Evolutionary conservation across 2,888 invertebrate species (phyloP).

Genomic region (Alloplasta piceator): DNA sequence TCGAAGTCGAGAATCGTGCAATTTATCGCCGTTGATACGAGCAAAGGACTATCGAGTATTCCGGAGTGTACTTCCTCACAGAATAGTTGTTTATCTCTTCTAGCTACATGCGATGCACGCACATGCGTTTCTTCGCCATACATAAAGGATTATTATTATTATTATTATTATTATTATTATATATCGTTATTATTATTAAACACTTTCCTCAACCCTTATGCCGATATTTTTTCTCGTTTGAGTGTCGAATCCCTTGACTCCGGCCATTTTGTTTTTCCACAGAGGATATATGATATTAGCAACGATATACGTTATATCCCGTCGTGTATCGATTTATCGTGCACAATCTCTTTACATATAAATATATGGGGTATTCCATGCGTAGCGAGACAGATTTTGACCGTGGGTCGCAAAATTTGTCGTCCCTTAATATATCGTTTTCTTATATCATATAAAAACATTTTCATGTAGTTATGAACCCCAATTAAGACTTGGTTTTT

Average conservation of each 20-base stretch:
- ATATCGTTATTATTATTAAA: too few species aligned
- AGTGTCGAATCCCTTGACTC: not conserved
- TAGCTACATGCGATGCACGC: not conserved
- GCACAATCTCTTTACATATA: conserved; percentile 61
- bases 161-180: too few species aligned
- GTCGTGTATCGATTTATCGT: conserved; percentile 63
- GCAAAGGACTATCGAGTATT: not conserved
- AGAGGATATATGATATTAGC: not conserved
- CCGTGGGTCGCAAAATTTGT: too few species aligned
- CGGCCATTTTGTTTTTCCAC: not conserved
- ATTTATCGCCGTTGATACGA: conserved; percentile 16
- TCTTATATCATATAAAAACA: too few species aligned
- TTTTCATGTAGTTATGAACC: too few species aligned
- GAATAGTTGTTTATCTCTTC: not conserved
- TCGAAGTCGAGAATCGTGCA: not conserved
- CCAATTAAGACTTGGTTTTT: too few species aligned
- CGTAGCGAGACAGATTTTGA: too few species aligned
- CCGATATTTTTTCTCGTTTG: too few species aligned
- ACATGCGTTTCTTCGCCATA: not conserved
- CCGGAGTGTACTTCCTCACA: not conserved
- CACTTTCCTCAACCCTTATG: too few species aligned
- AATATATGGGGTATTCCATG: too few species aligned
- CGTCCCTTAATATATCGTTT: too few species aligned
- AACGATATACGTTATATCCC: not conserved
- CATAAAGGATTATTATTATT: not conserved